A percentile compares a stretch with the other conserved stretches of the same genome.
phyloP scores from a whole-genome alignment of 2,113 vertebrate genomes.

The Myanophis thanlyinensis region DNA sequence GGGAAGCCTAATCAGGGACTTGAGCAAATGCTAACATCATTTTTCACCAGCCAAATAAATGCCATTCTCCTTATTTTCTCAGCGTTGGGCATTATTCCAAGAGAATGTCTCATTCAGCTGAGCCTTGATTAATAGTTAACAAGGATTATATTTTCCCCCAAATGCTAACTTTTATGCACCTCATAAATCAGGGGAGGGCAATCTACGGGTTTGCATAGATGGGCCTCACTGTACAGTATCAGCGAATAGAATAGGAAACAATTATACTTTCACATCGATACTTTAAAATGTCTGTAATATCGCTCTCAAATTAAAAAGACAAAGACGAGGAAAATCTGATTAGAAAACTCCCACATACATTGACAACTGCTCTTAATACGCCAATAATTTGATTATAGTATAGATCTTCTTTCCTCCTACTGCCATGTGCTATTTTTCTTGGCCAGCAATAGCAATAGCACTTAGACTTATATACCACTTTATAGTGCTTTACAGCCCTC shows the following conservation, averaged over 20 bases:
- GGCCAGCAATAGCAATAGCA: too few species aligned
- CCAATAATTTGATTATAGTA: background rate
- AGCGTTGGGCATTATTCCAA: conserved; percentile 4
- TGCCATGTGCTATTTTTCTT: background rate
- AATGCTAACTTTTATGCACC: background rate
- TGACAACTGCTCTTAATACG: background rate
- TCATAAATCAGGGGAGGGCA: background rate
- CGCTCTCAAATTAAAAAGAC: background rate
- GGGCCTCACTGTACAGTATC: background rate
- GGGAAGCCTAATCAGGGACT: background rate
- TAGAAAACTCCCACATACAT: background rate
- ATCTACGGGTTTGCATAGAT: background rate
- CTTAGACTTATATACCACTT: too few species aligned
- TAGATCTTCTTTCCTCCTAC: background rate
- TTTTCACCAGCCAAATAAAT: conserved; percentile 9
- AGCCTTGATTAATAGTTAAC: background rate
- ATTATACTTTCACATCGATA: background rate
- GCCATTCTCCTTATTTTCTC: background rate
- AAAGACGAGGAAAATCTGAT: background rate
- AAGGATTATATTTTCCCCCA: background rate
- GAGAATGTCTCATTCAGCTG: background rate
- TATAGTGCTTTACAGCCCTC: too few species aligned
- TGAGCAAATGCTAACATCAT: conserved; percentile 8
- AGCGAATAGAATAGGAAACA: background rate
- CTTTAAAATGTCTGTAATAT: background rate